These are phyloP conservation scores for Gonioctena quinquepunctata DNA, from an alignment of 1,140 invertebrate species.

Conservation along the genomic window DNA sequence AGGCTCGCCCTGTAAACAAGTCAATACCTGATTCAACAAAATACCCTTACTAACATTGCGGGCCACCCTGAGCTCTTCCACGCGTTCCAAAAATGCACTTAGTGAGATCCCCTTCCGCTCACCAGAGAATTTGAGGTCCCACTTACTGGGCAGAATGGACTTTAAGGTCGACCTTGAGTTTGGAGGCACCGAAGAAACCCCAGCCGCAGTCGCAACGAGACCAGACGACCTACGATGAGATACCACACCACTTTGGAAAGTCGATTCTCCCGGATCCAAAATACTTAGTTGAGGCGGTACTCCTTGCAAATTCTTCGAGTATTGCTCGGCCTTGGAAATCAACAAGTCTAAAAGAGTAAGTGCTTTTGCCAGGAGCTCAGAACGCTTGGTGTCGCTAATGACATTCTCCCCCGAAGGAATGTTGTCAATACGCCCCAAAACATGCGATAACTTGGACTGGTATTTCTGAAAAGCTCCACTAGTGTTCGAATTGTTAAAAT, in stretches of 20 bases:
- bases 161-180: no score
- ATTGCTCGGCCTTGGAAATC: background rate
- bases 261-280: background rate
- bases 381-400: background rate
- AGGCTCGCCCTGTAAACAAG: slow-evolving; percentile 38
- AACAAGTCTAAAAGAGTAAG: background rate
- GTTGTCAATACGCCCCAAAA: background rate
- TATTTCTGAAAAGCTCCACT: background rate
- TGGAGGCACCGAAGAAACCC: no score
- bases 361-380: background rate
- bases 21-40: slow-evolving; percentile 36
- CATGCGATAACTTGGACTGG: background rate
- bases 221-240: no score
- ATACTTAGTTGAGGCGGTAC: background rate
- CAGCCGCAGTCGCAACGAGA: no score
- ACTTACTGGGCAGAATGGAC: no score
- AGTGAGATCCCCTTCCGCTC: slow-evolving; percentile 29
- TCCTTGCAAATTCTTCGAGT: background rate
- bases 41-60: slow-evolving; percentile 33
- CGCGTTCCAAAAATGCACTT: slow-evolving; percentile 43
- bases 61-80: slow-evolving; percentile 38
- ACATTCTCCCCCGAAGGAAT: background rate
- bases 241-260: no score
- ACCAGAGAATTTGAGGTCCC: slow-evolving; percentile 39
- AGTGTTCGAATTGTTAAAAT: background rate